These are phyloP conservation scores for Allophyes oxyacanthae DNA, from an alignment of 2,888 invertebrate genomes.

Conservation along the genomic window DNA sequence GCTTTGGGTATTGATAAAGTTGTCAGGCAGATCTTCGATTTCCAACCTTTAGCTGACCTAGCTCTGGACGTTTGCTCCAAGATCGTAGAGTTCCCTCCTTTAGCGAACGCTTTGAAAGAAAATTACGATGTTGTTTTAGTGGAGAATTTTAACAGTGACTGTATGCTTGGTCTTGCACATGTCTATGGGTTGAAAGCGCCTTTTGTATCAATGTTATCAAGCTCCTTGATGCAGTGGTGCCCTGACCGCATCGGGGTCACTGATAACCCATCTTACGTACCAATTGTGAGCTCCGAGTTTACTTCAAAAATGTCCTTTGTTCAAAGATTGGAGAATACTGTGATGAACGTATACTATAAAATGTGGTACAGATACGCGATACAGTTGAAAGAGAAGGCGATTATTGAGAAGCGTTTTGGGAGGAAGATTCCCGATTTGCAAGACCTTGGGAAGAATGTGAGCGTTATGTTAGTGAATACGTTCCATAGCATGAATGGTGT, in stretches of 20 bases:
- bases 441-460: constrained; percentile 86
- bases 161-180: constrained; percentile 90
- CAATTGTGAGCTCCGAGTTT: constrained; percentile 85
- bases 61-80: constrained; percentile 77
- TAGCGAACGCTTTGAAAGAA: constrained; percentile 73
- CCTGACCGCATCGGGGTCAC: constrained; percentile 79
- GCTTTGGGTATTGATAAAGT: constrained; percentile 68
- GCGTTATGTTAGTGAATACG: constrained; percentile 89
- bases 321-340: constrained; percentile 82
- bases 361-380: constrained; percentile 74
- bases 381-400: constrained; percentile 73
- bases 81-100: constrained; percentile 75
- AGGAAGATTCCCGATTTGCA: constrained; percentile 84
- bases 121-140: constrained; percentile 91
- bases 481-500: constrained; percentile 90
- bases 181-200: constrained; percentile 87
- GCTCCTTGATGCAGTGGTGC: constrained; percentile 89
- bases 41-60: constrained; percentile 71
- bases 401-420: constrained; percentile 83
- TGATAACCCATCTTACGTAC: constrained; percentile 87
- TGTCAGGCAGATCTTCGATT: constrained; percentile 67
- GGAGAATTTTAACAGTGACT: constrained; percentile 91
- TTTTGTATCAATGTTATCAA: constrained; percentile 88
- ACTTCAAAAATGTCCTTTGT: constrained; percentile 84
- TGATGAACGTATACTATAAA: constrained; percentile 69